phyloP scores from a whole-genome alignment of 2,113 vertebrate genomes.

The Marmota monax region DNA sequence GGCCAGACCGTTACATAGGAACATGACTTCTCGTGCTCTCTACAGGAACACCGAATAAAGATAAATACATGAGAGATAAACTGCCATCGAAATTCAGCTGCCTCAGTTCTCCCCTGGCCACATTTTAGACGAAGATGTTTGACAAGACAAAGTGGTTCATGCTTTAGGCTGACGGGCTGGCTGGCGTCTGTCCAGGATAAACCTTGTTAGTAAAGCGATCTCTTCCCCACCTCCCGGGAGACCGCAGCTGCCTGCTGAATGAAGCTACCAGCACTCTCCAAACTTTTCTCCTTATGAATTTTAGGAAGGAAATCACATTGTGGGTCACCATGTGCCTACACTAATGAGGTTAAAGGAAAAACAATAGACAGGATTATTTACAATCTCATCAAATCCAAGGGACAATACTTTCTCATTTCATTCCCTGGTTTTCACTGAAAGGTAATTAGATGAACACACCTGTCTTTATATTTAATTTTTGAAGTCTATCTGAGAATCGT shows the following conservation, averaged over 20 bases:
- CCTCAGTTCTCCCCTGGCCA: constrained; percentile 46
- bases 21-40: constrained; percentile 34
- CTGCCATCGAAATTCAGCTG: constrained; percentile 47
- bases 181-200: constrained; percentile 80
- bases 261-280: constrained; percentile 45
- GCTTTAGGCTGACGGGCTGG: constrained; percentile 46
- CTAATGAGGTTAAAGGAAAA: background rate
- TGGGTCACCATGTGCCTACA: background rate
- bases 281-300: background rate
- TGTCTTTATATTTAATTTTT: constrained; percentile 38
- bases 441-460: background rate
- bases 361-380: background rate
- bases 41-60: constrained; percentile 5
- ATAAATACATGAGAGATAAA: constrained; percentile 16
- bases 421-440: background rate
- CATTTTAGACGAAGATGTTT: constrained; percentile 60
- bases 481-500: background rate
- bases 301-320: constrained; percentile 2
- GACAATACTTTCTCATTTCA: background rate
- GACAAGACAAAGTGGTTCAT: constrained; percentile 40
- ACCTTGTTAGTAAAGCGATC: constrained; percentile 52
- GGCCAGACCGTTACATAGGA: background rate
- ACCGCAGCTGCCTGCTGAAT: constrained; percentile 39
- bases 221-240: constrained; percentile 40
- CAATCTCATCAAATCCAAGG: background rate